phyloP scores from a whole-genome alignment of 2,888 invertebrate genomes.

The Tenthredo mesomela region DNA sequence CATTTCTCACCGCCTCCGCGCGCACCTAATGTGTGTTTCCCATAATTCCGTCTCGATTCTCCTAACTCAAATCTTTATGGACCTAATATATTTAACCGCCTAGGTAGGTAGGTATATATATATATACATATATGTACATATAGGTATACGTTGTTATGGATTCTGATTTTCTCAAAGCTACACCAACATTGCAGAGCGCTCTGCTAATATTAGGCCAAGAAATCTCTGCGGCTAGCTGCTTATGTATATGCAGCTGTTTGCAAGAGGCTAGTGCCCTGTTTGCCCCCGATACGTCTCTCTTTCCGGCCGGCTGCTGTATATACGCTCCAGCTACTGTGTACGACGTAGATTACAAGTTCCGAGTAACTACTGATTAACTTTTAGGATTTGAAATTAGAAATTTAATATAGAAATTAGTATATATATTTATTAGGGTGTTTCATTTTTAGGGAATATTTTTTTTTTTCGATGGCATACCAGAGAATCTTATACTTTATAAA shows the following conservation, averaged over 20 bases:
- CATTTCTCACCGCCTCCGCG: conserved; percentile 30
- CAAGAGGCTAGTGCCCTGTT: conserved; percentile 25
- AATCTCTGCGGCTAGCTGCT: conserved; percentile 7
- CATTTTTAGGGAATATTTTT: no score
- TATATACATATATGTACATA: neutral
- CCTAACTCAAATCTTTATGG: conserved; percentile 41
- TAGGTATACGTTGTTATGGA: conserved; percentile 24
- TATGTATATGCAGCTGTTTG: conserved; percentile 21
- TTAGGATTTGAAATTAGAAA: neutral
- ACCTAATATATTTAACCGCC: conserved; percentile 25
- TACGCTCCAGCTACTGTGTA: conserved; percentile 21
- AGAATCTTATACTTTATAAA: no score
- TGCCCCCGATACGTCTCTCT: conserved; percentile 20
- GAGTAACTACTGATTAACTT: neutral
- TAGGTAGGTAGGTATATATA: no score
- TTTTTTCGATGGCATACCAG: no score
- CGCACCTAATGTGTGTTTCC: conserved; percentile 16
- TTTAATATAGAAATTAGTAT: no score
- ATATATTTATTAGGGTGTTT: no score
- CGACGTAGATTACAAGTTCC: neutral
- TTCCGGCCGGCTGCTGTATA: conserved; percentile 33
- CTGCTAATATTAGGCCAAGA: conserved; percentile 38
- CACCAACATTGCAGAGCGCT: conserved; percentile 12
- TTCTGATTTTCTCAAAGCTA: conserved; percentile 27
- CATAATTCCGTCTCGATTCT: conserved; percentile 32